Evolutionary conservation across 1,140 invertebrate species (phyloP).

Genomic region (Sycobia sp.): DNA sequence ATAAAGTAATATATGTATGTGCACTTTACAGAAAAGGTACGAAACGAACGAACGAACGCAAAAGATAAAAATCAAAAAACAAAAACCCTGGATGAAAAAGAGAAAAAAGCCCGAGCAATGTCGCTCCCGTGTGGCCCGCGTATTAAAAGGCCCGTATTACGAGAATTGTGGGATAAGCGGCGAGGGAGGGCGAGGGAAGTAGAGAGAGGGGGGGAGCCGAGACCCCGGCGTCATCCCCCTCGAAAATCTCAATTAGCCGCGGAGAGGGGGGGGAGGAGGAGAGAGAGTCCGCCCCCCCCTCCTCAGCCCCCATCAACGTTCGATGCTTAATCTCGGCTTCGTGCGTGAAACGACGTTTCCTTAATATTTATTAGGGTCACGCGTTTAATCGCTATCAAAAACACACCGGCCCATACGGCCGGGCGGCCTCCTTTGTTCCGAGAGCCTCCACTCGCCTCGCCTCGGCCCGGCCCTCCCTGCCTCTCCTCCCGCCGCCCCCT

Average conservation of each 20-base stretch:
- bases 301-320: neutral
- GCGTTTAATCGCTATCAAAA: conserved; percentile 29
- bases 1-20: too few species aligned
- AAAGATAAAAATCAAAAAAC: too few species aligned
- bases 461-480: neutral
- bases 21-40: too few species aligned
- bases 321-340: conserved; percentile 12
- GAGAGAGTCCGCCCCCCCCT: neutral
- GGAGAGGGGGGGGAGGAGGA: too few species aligned
- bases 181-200: neutral
- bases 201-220: neutral
- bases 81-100: too few species aligned
- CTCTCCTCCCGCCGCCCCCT: neutral
- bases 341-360: conserved; percentile 12
- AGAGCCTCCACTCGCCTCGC: too few species aligned
- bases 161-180: neutral
- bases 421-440: conserved; percentile 15
- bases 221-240: conserved; percentile 6
- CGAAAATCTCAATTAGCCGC: conserved; percentile 23
- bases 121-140: too few species aligned
- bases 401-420: neutral
- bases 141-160: conserved; percentile 12
- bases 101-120: too few species aligned
- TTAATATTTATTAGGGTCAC: conserved; percentile 28
- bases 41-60: too few species aligned